Evolutionary conservation across 1,140 invertebrate genomes (phyloP).

Genomic region (Drosophila takahashii): DNA sequence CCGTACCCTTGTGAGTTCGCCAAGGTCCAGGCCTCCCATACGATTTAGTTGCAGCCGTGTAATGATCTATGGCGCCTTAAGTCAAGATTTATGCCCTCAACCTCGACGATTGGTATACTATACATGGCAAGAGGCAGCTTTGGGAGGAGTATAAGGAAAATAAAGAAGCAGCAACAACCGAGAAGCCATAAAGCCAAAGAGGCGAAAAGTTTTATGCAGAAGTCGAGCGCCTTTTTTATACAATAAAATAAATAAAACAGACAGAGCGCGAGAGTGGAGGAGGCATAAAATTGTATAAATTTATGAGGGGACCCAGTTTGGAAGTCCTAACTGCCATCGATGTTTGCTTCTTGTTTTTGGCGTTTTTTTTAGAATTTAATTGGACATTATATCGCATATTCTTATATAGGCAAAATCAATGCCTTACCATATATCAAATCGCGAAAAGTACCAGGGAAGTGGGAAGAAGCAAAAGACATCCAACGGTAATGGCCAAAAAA

Average conservation of each 20-base stretch:
- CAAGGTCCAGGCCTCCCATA: slow-evolving; percentile 16
- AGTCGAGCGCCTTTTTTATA: slow-evolving; percentile 62
- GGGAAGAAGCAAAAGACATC: slow-evolving; percentile 2
- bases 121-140: slow-evolving; percentile 30
- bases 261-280: slow-evolving; percentile 17
- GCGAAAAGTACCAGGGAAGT: slow-evolving; percentile 21
- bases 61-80: slow-evolving; percentile 76
- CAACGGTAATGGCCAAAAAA: slow-evolving; percentile 52
- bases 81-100: slow-evolving; percentile 71
- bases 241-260: slow-evolving; percentile 76
- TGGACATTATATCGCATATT: slow-evolving; percentile 76
- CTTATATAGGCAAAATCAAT: slow-evolving; percentile 54
- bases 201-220: slow-evolving; percentile 51
- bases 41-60: slow-evolving; percentile 61
- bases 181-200: slow-evolving; percentile 71
- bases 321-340: slow-evolving; percentile 37
- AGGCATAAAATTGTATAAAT: slow-evolving; percentile 74
- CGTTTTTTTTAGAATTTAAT: slow-evolving; percentile 66
- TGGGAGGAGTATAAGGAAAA: slow-evolving; percentile 16
- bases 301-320: slow-evolving; percentile 60
- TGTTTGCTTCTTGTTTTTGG: slow-evolving; percentile 27
- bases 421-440: slow-evolving; percentile 48
- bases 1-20: neutral
- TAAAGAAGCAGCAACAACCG: slow-evolving; percentile 19
- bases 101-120: slow-evolving; percentile 65